These are phyloP conservation scores for Heliconius eleuchia DNA, from an alignment of 1,140 invertebrate genomes.

Conservation along the genomic window DNA sequence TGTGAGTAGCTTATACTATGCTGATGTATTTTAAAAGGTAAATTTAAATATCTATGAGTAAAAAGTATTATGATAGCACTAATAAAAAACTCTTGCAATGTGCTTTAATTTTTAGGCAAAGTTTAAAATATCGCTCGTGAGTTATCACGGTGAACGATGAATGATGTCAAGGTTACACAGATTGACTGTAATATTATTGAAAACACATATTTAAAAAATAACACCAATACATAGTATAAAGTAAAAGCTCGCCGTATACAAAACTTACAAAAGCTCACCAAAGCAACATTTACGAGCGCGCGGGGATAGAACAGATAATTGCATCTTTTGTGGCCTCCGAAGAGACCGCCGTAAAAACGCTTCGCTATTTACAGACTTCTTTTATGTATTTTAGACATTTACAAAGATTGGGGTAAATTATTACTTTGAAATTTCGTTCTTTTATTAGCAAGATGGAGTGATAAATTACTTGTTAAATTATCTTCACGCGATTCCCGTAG, in stretches of 20 bases:
- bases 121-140: too few species aligned
- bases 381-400: slow-evolving; percentile 6
- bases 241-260: neutral
- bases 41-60: too few species aligned
- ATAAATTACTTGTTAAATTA: neutral
- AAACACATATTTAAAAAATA: neutral
- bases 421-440: neutral
- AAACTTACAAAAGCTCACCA: slow-evolving; percentile 10
- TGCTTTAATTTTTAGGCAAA: too few species aligned
- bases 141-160: too few species aligned
- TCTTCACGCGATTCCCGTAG: too few species aligned
- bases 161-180: too few species aligned
- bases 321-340: slow-evolving; percentile 8
- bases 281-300: neutral
- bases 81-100: too few species aligned
- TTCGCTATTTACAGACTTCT: slow-evolving; percentile 1
- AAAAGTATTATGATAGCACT: too few species aligned
- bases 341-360: slow-evolving; percentile 2
- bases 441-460: neutral
- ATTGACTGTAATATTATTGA: too few species aligned
- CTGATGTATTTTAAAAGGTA: too few species aligned
- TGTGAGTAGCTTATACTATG: too few species aligned
- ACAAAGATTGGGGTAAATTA: neutral
- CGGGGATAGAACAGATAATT: slow-evolving; percentile 3
- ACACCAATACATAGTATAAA: neutral